Evolutionary conservation across 2,888 invertebrate species (phyloP).

Genomic region (Acleris emargana): DNA sequence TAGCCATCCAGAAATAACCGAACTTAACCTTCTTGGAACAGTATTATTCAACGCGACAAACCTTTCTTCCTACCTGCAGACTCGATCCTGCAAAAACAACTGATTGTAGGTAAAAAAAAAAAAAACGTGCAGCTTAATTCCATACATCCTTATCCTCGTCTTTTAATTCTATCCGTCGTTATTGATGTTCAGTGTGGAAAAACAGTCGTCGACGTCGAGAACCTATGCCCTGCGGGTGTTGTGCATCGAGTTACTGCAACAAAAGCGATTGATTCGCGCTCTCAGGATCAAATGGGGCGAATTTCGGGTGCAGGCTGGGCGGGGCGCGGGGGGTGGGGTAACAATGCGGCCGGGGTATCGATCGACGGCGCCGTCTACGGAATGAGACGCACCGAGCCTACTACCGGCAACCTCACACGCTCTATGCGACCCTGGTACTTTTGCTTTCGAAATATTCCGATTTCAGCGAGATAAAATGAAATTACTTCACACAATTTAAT

Average conservation of each 20-base stretch:
- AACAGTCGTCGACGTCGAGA: constrained; percentile 22
- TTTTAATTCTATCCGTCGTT: constrained; percentile 20
- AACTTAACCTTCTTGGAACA: not conserved
- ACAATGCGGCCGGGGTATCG: constrained; percentile 82
- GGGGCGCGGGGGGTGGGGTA: constrained; percentile 63
- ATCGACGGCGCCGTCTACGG: constrained; percentile 66
- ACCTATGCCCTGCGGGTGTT: constrained; percentile 46
- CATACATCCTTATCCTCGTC: constrained; percentile 1
- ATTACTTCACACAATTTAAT: not conserved
- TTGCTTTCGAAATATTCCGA: constrained; percentile 62
- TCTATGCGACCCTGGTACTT: constrained; percentile 74
- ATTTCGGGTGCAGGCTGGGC: constrained; percentile 69
- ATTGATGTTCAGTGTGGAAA: constrained; percentile 19
- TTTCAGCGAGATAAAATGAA: not conserved
- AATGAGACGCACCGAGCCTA: constrained; percentile 66
- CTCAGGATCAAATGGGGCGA: constrained; percentile 79
- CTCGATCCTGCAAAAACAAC: constrained; percentile 22
- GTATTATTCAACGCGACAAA: not conserved
- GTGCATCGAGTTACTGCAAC: constrained; percentile 74
- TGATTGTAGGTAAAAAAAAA: constrained; percentile 12
- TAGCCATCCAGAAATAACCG: not conserved
- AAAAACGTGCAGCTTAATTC: constrained; percentile 12
- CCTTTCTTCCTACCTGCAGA: constrained; percentile 6
- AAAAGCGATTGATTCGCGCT: constrained; percentile 78
- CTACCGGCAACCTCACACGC: constrained; percentile 54